phyloP scores from a whole-genome alignment of 2,888 invertebrate species.

The Saturnia pavonia region DNA sequence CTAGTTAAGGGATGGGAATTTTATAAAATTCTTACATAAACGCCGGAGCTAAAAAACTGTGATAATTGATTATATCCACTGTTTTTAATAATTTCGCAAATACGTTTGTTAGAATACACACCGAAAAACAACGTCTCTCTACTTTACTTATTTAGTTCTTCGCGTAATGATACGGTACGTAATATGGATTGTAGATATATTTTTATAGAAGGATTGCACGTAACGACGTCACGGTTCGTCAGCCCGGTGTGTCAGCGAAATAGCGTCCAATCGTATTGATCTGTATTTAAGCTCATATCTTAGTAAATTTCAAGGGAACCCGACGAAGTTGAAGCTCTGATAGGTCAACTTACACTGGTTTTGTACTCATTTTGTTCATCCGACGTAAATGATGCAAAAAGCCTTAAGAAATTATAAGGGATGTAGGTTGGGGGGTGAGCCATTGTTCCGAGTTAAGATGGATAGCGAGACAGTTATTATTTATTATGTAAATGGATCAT shows the following conservation, averaged over 20 bases:
- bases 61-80: no score
- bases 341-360: conserved; percentile 43
- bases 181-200: background rate
- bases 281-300: conserved; percentile 24
- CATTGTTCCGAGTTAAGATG: conserved; percentile 40
- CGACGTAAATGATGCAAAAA: conserved; percentile 51
- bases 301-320: conserved; percentile 27
- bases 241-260: conserved; percentile 41
- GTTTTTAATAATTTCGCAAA: no score
- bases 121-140: no score
- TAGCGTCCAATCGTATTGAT: conserved; percentile 31
- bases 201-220: conserved; percentile 18
- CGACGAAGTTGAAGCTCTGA: conserved; percentile 29
- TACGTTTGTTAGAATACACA: no score
- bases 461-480: conserved; percentile 38
- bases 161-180: no score
- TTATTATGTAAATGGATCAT: conserved; percentile 26
- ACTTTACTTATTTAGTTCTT: no score
- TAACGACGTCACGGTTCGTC: conserved; percentile 35
- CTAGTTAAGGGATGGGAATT: no score
- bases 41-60: no score
- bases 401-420: conserved; percentile 49
- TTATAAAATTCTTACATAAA: no score
- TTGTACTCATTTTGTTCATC: conserved; percentile 40
- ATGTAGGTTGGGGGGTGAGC: conserved; percentile 30